phyloP scores from a whole-genome alignment of 2,888 invertebrate genomes.

The Cosmia pyralina region DNA sequence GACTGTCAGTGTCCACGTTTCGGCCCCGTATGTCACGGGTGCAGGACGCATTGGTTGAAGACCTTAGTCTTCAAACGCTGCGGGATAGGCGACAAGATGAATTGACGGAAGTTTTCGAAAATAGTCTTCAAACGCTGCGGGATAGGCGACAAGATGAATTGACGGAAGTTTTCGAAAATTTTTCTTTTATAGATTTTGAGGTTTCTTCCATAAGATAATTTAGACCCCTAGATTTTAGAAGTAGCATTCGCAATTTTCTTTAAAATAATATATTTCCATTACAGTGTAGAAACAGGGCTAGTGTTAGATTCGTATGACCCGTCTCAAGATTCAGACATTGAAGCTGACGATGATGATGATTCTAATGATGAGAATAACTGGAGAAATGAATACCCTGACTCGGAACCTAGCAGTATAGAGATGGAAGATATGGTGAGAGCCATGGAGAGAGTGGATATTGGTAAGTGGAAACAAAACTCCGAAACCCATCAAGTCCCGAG shows the following conservation, averaged over 20 bases:
- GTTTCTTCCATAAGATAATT: neutral
- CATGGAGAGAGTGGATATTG: conserved; percentile 85
- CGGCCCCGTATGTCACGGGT: too few relatives aligned
- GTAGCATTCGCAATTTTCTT: neutral
- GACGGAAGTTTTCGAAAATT: too few relatives aligned
- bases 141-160: too few relatives aligned
- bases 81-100: too few relatives aligned
- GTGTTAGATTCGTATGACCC: conserved; percentile 79
- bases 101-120: too few relatives aligned
- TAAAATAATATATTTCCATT: conserved; percentile 11
- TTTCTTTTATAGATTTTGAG: too few relatives aligned
- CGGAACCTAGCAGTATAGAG: conserved; percentile 91
- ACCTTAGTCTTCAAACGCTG: too few relatives aligned
- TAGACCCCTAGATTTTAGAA: neutral
- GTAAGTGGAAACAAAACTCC: conserved; percentile 63
- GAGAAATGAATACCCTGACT: conserved; percentile 95
- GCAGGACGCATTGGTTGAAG: too few relatives aligned
- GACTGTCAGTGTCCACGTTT: too few relatives aligned
- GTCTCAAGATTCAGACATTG: conserved; percentile 73
- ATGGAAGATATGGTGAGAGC: conserved; percentile 91
- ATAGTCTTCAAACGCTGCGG: too few relatives aligned
- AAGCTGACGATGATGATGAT: conserved; percentile 91
- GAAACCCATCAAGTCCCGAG: neutral
- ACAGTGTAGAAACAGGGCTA: conserved; percentile 78
- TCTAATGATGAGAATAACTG: conserved; percentile 95